Percentiles rank a stretch among this genome's conserved stretches.
These are phyloP conservation scores for sheep (Ovis aries) DNA, from an alignment of 2,113 vertebrate species.

Conservation along the genomic window DNA sequence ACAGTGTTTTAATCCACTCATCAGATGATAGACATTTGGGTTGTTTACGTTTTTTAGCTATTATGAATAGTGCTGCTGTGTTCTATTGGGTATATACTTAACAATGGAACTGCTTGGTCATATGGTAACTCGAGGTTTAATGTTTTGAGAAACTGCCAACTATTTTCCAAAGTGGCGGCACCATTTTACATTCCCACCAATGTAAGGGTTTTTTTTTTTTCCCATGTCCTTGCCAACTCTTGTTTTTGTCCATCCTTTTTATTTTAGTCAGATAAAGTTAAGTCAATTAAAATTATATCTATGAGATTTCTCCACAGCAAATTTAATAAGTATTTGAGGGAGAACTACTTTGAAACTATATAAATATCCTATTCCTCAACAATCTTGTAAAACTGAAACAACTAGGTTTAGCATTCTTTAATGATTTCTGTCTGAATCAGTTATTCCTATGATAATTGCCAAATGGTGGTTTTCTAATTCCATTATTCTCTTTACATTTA, in stretches of 20 bases:
- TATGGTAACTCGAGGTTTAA: neutral
- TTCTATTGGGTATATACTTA: neutral
- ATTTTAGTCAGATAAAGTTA: neutral
- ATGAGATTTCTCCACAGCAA: neutral
- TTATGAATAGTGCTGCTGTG: neutral
- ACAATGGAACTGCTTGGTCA: neutral
- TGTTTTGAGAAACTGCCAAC: neutral
- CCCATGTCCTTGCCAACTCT: neutral
- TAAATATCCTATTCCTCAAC: neutral
- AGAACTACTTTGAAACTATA: neutral
- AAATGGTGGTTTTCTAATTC: neutral
- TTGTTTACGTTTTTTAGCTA: neutral
- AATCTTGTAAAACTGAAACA: neutral
- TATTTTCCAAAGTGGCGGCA: neutral
- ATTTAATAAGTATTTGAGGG: neutral
- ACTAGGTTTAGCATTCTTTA: neutral
- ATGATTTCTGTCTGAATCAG: neutral
- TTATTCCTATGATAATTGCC: neutral
- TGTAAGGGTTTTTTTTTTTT: neutral
- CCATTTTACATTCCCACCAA: neutral
- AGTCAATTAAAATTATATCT: neutral
- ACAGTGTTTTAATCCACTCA: neutral
- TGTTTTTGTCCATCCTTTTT: neutral
- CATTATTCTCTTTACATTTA: neutral
- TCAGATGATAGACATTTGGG: neutral